Evolutionary conservation across 2,797 vertebrate genomes (phyloP).

Genomic region (Steatocranus sp.): DNA sequence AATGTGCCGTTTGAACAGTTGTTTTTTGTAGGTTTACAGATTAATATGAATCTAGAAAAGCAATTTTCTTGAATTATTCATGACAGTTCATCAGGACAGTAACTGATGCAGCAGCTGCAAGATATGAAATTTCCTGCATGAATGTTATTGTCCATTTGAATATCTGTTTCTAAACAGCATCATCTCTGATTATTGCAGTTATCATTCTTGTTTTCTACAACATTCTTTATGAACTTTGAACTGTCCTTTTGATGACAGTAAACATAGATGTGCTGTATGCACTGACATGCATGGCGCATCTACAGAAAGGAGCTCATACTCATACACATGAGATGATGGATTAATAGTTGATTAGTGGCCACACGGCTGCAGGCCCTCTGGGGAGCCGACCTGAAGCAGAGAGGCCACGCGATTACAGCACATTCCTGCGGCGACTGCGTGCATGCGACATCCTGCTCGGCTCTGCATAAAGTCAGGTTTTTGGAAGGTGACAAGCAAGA

Average conservation of each 20-base stretch:
- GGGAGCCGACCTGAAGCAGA: constrained; percentile 32
- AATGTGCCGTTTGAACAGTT: not conserved
- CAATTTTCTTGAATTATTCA: not conserved
- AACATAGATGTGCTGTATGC: not conserved
- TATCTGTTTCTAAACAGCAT: not conserved
- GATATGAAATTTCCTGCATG: not conserved
- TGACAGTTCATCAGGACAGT: not conserved
- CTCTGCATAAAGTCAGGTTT: not conserved
- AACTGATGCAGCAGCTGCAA: not conserved
- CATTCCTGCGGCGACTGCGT: constrained; percentile 15
- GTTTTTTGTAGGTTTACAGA: not conserved
- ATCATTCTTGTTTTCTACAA: not conserved
- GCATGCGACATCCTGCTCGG: not conserved
- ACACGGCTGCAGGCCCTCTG: constrained; percentile 19
- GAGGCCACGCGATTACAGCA: constrained; percentile 29
- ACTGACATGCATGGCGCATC: not conserved
- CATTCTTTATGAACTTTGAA: not conserved
- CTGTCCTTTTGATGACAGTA: not conserved
- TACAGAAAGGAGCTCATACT: not conserved
- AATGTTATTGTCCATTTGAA: not conserved
- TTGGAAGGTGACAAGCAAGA: not conserved
- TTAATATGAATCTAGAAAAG: not conserved
- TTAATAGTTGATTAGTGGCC: constrained; percentile 36
- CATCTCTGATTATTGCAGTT: not conserved
- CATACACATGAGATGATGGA: constrained; percentile 22